Conservation (phyloP, 2,888 invertebrate genomes). For the Neoaliturus tenellus region DNA sequence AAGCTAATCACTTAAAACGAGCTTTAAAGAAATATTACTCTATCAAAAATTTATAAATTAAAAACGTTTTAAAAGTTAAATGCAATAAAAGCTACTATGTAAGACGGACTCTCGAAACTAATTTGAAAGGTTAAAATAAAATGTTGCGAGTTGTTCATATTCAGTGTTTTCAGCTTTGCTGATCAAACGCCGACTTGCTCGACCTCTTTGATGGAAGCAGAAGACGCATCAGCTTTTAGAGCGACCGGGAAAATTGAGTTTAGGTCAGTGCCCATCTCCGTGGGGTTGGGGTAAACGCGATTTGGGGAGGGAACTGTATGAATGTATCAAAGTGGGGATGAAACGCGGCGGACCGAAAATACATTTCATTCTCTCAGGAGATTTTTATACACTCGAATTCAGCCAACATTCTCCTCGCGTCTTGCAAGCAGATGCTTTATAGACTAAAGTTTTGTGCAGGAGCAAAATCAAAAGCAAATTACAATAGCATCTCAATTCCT, state of each 20-base stretch:
- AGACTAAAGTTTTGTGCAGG: too few species aligned
- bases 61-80: not conserved
- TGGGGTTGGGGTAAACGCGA: constrained; percentile 11
- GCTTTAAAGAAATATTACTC: not conserved
- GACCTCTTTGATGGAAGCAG: constrained; percentile 11
- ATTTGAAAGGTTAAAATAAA: constrained; percentile 23
- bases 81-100: constrained; percentile 36
- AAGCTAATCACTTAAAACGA: constrained; percentile 24
- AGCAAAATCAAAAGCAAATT: too few species aligned
- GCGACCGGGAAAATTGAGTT: constrained; percentile 47
- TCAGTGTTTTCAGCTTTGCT: not conserved
- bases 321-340: constrained; percentile 32
- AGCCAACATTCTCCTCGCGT: not conserved
- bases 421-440: too few species aligned
- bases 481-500: too few species aligned
- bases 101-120: not conserved
- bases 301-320: constrained; percentile 20
- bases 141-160: not conserved
- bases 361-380: not conserved
- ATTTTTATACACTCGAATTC: constrained; percentile 1
- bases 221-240: constrained; percentile 47
- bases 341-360: not conserved
- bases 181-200: constrained; percentile 36
- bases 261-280: constrained; percentile 41
- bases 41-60: not conserved